These are phyloP conservation scores for Heliconius cydno DNA, from an alignment of 2,888 invertebrate genomes.

Conservation along the genomic window DNA sequence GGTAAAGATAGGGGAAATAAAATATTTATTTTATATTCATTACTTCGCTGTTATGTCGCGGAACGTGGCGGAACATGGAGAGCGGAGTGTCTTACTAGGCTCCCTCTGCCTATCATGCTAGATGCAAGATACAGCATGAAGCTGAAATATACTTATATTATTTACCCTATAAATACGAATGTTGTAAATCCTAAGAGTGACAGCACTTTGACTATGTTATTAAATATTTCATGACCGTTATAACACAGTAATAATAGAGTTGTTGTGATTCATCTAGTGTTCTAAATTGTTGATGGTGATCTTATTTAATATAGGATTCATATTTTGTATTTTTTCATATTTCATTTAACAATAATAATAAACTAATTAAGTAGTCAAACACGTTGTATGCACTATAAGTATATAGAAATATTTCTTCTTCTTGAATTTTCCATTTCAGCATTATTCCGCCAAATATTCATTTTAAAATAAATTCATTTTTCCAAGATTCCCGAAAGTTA, in stretches of 20 bases:
- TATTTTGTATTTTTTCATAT: neutral
- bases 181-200: neutral
- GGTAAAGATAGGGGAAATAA: no score
- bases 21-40: no score
- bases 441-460: neutral
- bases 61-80: no score
- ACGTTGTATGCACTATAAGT: neutral
- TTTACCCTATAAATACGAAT: no score
- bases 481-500: slow-evolving; percentile 41
- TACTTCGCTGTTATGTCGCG: no score
- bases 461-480: slow-evolving; percentile 7
- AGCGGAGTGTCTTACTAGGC: no score
- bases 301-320: slow-evolving; percentile 19
- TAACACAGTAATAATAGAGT: neutral
- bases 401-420: neutral
- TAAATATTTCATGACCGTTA: slow-evolving; percentile 14
- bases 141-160: neutral
- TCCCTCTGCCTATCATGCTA: no score
- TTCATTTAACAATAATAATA: no score
- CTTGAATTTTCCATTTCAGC: neutral
- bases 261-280: slow-evolving; percentile 24
- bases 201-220: slow-evolving; percentile 4
- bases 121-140: neutral
- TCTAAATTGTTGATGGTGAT: slow-evolving; percentile 25
- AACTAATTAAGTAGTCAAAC: no score